Conservation (phyloP, 2,888 invertebrate species). For the Epinotia nisella region DNA sequence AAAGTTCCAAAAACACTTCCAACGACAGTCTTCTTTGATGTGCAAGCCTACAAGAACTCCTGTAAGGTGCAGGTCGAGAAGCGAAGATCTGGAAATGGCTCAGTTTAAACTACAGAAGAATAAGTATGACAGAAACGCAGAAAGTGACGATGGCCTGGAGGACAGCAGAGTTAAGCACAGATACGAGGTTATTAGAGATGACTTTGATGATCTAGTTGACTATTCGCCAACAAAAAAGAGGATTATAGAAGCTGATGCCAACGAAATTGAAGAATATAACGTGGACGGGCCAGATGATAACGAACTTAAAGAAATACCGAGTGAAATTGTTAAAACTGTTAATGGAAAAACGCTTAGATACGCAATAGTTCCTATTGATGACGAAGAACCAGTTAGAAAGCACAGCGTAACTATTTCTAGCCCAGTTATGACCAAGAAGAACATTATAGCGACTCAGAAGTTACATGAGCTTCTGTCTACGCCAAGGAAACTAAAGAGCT, state of each 20-base stretch:
- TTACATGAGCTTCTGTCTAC: slow-evolving; percentile 90
- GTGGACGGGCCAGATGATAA: slow-evolving; percentile 83
- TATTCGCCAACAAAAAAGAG: slow-evolving; percentile 81
- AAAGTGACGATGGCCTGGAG: slow-evolving; percentile 71
- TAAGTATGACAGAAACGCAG: slow-evolving; percentile 66
- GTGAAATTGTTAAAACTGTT: slow-evolving; percentile 86
- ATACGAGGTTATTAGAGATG: slow-evolving; percentile 84
- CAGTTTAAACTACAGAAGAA: slow-evolving; percentile 66
- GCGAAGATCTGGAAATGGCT: slow-evolving; percentile 81
- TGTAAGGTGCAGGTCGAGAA: slow-evolving; percentile 68
- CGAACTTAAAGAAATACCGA: slow-evolving; percentile 84
- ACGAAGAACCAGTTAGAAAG: slow-evolving; percentile 77
- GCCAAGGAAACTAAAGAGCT: slow-evolving; percentile 86
- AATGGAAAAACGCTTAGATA: slow-evolving; percentile 86
- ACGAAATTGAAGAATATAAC: slow-evolving; percentile 81
- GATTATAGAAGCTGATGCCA: slow-evolving; percentile 75
- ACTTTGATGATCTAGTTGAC: slow-evolving; percentile 70
- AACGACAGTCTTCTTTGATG: slow-evolving; percentile 76
- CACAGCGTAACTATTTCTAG: slow-evolving; percentile 72
- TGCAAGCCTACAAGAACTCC: slow-evolving; percentile 78
- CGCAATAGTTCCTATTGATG: slow-evolving; percentile 85
- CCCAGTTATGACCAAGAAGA: slow-evolving; percentile 83
- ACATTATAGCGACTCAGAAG: slow-evolving; percentile 89
- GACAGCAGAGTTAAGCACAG: slow-evolving; percentile 73
- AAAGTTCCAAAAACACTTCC: slow-evolving; percentile 73